These are phyloP conservation scores for Lasioglossum zephyrum DNA, from an alignment of 2,888 invertebrate genomes.

Conservation along the genomic window DNA sequence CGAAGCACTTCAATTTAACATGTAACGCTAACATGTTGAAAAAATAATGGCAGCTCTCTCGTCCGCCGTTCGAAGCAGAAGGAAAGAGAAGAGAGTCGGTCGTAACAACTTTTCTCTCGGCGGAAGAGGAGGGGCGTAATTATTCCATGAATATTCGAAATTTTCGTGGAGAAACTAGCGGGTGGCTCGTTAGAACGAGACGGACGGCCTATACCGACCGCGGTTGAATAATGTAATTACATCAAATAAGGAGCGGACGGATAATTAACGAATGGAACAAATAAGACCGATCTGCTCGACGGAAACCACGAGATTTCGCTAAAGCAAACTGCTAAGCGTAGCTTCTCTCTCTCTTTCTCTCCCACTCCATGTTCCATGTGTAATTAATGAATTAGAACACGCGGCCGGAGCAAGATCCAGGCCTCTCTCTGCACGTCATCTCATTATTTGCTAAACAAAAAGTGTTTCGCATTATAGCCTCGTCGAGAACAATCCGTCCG, in stretches of 20 bases:
- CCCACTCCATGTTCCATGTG: not conserved
- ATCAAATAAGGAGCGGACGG: constrained; percentile 26
- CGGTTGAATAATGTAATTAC: constrained; percentile 41
- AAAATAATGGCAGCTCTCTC: not conserved
- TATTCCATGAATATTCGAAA: not conserved
- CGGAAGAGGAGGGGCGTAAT: not conserved
- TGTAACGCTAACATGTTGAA: not conserved
- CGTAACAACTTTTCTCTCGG: not conserved
- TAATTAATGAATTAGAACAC: not conserved
- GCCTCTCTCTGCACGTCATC: not conserved
- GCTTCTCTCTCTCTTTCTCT: not conserved
- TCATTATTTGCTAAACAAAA: not conserved
- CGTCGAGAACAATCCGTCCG: not conserved
- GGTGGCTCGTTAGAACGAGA: not conserved
- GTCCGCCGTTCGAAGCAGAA: not conserved
- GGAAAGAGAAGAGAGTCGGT: not conserved
- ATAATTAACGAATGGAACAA: constrained; percentile 31
- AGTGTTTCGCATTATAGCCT: not conserved
- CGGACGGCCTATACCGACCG: not conserved
- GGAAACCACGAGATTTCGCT: not conserved
- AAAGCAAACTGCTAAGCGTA: not conserved
- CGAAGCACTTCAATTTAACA: not conserved
- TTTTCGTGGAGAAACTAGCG: not conserved
- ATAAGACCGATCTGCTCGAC: not conserved
- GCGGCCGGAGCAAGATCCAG: not conserved